Evolutionary conservation across 2,113 vertebrate genomes (phyloP), one percentile per base, ranked within the genome.

Genomic region (Mionectes macconnelli): DNA sequence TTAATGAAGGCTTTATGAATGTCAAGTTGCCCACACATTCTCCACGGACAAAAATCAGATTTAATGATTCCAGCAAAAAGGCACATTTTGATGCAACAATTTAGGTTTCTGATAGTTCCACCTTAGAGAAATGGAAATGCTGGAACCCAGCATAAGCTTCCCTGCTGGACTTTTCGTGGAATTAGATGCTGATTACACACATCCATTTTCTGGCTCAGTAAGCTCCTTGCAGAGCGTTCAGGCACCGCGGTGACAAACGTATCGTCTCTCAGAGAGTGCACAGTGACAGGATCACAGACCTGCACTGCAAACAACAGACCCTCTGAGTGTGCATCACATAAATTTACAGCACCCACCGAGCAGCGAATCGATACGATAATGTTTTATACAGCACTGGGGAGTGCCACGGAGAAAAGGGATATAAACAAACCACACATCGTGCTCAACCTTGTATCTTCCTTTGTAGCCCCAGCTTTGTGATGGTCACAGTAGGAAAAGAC

Each of bases 1-100:
- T 73, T 91, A 91, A 69, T 89, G 87, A 87, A 72, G 62, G 30
- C 21, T 88, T 69, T 66, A 42, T 70, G 86, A 92, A 89, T 84
- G 90, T 84, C 79, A 74, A 83, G 30, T 80, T 89, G 37, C 68
- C 33, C 55, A 74, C 62, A 69, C 42, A 77, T 14, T 80, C 85
- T 86, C 94, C 50, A 33, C 27, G 53, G 87, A 94, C 50, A 62
- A 50, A 76, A 89, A 39, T 19, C 4, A 35, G 77, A 42, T 39
- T 69, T 79, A 76, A 93, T 42, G n/a, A 85, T 92, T 86, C 53
- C 69, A 73, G 28, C 14, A 83, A 39, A 39, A 56, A 87, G 9
- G 28, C 50, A 56, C 27, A 69, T 69, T 85, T 87, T 83, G 84
- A 87, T 44, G 55, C 73, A 86, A 91, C 67, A 91, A 85, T 82